A percentile compares a stretch with the other conserved stretches of the same genome.
Conservation (phyloP, 2,797 vertebrate species). For the Spinibarbus caldwelli region DNA sequence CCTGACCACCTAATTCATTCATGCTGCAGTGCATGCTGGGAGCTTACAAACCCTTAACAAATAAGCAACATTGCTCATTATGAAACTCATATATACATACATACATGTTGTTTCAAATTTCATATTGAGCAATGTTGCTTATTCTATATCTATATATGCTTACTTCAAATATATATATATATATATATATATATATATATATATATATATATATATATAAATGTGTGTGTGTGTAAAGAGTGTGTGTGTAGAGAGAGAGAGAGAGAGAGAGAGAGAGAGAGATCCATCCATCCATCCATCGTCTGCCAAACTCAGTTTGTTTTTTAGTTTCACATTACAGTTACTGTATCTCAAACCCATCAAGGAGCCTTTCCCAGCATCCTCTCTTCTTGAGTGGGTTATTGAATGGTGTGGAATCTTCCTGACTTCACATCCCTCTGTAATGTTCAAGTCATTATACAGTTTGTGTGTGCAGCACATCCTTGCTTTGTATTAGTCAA, state of each 20-base stretch:
- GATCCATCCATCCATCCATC: neutral
- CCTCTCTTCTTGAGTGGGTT: conserved; percentile 18
- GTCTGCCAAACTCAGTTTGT: neutral
- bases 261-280: neutral
- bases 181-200: too few relatives aligned
- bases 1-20: neutral
- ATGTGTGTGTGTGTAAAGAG: too few relatives aligned
- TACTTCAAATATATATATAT: too few relatives aligned
- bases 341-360: conserved; percentile 20
- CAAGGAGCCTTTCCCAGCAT: conserved; percentile 16
- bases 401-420: conserved; percentile 10
- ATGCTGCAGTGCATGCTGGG: neutral
- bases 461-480: conserved; percentile 37
- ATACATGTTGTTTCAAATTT: too few relatives aligned
- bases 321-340: conserved; percentile 17
- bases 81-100: neutral
- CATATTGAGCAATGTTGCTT: too few relatives aligned
- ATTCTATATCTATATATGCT: neutral
- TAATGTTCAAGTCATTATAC: conserved; percentile 41
- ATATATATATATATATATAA: neutral
- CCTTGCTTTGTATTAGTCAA: conserved; percentile 55
- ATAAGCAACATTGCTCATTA: neutral
- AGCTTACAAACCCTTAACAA: neutral
- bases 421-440: conserved; percentile 24
- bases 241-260: too few relatives aligned